A percentile compares a stretch with the other conserved stretches of the same genome.
Conservation (phyloP, 2,888 invertebrate genomes). For the Rambutsinella grinnellia region DNA sequence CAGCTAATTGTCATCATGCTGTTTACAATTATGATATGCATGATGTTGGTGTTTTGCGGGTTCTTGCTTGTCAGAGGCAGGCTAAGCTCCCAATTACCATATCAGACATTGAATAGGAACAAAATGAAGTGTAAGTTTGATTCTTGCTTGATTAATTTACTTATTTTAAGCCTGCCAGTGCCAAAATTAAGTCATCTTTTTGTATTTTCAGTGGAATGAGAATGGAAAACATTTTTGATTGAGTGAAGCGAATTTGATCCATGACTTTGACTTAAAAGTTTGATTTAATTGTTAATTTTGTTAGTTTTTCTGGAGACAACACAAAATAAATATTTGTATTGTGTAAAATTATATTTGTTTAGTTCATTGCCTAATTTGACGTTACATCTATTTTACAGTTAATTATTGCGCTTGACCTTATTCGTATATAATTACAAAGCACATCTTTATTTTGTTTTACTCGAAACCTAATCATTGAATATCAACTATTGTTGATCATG, state of each 20-base stretch:
- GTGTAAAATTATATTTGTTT: no score
- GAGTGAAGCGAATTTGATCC: background rate
- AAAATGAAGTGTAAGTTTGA: constrained; percentile 16
- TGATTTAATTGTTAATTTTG: constrained; percentile 1
- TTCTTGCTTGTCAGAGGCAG: constrained; percentile 51
- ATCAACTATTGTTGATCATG: no score
- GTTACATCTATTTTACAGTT: no score
- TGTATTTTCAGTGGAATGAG: constrained; percentile 21
- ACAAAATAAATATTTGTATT: background rate
- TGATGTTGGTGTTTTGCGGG: constrained; percentile 56
- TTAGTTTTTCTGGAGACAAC: background rate
- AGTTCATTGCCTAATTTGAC: no score
- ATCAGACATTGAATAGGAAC: constrained; percentile 1
- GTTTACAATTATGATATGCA: constrained; percentile 54
- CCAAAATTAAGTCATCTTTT: background rate
- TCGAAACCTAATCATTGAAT: no score
- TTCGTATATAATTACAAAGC: background rate
- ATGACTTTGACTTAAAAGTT: background rate
- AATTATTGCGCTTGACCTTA: background rate
- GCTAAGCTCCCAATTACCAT: constrained; percentile 43
- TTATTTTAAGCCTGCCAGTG: background rate
- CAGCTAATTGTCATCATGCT: constrained; percentile 55
- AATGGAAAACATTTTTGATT: background rate
- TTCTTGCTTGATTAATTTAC: background rate
- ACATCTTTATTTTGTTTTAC: no score